Conservation (phyloP, 2,113 vertebrate species). For the Rynchops niger region DNA sequence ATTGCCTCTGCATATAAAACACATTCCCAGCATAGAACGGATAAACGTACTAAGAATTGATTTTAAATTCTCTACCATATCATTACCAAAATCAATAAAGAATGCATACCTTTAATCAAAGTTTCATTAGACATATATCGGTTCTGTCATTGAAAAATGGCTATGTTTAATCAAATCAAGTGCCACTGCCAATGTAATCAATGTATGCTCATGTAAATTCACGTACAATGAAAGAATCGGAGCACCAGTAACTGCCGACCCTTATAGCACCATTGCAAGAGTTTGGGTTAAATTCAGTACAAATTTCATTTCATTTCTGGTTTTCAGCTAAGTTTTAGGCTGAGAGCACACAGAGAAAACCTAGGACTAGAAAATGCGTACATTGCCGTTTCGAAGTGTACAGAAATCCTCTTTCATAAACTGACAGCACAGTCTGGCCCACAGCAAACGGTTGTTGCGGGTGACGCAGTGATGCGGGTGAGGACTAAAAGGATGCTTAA, state of each 20-base stretch:
- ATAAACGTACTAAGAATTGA: background rate
- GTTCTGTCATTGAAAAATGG: background rate
- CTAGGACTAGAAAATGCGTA: accelerated
- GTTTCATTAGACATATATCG: background rate
- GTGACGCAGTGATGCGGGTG: background rate
- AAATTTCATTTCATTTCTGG: background rate
- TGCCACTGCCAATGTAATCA: background rate
- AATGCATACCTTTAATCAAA: background rate
- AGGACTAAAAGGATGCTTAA: background rate
- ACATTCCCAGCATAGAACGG: background rate
- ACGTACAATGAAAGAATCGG: accelerated
- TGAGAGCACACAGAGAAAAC: background rate
- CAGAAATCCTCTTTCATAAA: background rate
- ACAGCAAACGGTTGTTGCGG: accelerated
- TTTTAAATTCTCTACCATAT: background rate
- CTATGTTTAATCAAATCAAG: background rate
- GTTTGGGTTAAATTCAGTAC: background rate
- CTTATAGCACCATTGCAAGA: accelerated
- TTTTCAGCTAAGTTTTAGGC: background rate
- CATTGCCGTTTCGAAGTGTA: accelerated
- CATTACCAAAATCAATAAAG: background rate
- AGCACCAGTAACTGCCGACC: background rate
- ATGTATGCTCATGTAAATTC: background rate
- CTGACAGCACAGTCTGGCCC: background rate
- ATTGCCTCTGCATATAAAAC: background rate